Evolutionary conservation across 2,797 vertebrate genomes (phyloP).

Genomic region (Falco cherrug): DNA sequence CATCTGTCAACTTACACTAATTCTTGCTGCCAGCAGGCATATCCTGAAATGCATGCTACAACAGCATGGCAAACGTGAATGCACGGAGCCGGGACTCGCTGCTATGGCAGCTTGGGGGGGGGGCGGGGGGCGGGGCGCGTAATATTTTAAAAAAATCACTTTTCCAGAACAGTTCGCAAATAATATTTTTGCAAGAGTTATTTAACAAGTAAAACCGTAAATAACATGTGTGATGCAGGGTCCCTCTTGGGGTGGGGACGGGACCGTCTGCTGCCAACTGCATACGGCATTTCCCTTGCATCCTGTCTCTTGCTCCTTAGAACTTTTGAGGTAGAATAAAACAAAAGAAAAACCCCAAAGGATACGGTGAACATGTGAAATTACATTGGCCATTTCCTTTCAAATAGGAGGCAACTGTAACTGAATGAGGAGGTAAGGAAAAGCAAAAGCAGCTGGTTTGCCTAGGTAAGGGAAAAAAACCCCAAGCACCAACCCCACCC

Average conservation of each 20-base stretch:
- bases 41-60: slow-evolving; percentile 26
- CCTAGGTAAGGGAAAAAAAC: background rate
- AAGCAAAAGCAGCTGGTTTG: background rate
- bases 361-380: background rate
- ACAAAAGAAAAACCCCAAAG: slow-evolving; percentile 30
- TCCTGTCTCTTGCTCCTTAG: background rate
- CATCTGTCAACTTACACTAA: slow-evolving; percentile 66
- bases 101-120: background rate
- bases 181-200: background rate
- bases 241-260: background rate
- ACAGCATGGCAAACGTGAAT: background rate
- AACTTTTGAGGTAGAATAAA: background rate
- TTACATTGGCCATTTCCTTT: slow-evolving; percentile 6
- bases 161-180: background rate
- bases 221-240: background rate
- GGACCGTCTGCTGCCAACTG: background rate
- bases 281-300: background rate
- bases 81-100: background rate
- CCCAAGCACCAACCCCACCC: too few species aligned
- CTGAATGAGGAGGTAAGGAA: background rate
- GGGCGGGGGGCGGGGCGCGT: background rate
- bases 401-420: background rate
- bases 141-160: background rate
- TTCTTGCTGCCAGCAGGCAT: slow-evolving; percentile 66
- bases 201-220: background rate